These are phyloP conservation scores for Amphiprion ocellaris DNA, from an alignment of 2,113 vertebrate species.

Conservation along the genomic window DNA sequence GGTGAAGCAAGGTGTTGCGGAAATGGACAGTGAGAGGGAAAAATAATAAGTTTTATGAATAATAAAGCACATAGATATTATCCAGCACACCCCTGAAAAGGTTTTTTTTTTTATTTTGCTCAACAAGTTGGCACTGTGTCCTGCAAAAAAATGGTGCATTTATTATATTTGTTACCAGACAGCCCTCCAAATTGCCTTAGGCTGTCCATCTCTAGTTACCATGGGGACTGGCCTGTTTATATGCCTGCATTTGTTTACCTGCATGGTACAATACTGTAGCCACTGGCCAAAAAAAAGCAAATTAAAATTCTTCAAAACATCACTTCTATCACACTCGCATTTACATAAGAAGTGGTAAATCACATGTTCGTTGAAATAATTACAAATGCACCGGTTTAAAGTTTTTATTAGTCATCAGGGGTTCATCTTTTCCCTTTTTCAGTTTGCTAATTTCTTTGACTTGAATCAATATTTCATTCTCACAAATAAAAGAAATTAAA, in stretches of 20 bases:
- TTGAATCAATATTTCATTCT: not conserved
- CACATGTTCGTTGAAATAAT: not conserved
- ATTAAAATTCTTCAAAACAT: constrained; percentile 15
- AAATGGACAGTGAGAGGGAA: no score
- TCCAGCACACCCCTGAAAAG: not conserved
- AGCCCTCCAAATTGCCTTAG: constrained; percentile 36
- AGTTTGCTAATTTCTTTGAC: not conserved
- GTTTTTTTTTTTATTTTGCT: not conserved
- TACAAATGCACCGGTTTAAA: not conserved
- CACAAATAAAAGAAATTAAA: not conserved
- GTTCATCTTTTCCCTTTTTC: not conserved
- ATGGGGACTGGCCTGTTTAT: constrained; percentile 35
- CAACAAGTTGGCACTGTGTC: constrained; percentile 10
- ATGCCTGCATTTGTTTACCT: constrained; percentile 32
- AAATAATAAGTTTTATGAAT: not conserved
- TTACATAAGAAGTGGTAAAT: constrained; percentile 3
- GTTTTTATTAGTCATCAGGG: not conserved
- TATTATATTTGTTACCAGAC: constrained; percentile 42
- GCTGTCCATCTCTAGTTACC: constrained; percentile 34
- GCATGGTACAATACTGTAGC: constrained; percentile 23
- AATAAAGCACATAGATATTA: not conserved
- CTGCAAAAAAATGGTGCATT: constrained; percentile 33
- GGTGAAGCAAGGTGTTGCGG: no score
- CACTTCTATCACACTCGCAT: constrained; percentile 19
- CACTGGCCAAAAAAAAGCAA: constrained; percentile 22